Conservation (phyloP, 2,797 vertebrate species). For the Xenops minutus region DNA sequence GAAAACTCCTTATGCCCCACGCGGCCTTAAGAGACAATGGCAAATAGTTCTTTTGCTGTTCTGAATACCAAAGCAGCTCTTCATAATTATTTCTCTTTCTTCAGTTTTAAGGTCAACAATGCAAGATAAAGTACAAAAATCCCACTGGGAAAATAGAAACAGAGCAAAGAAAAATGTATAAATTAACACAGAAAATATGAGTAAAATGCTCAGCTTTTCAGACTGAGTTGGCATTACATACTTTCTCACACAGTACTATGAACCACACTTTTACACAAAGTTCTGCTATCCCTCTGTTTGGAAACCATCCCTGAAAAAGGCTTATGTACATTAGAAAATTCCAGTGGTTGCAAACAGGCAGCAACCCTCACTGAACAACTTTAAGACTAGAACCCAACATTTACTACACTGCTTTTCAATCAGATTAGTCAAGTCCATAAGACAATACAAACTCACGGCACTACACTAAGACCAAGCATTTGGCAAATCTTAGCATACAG, state of each 20-base stretch:
- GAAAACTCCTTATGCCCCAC: background rate
- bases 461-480: background rate
- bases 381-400: background rate
- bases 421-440: background rate
- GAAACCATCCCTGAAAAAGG: background rate
- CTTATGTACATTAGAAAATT: background rate
- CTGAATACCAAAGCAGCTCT: background rate
- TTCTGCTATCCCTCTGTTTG: background rate
- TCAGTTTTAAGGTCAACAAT: background rate
- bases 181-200: background rate
- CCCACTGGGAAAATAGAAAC: background rate
- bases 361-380: background rate
- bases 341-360: background rate
- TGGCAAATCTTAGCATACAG: fast-evolving
- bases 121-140: background rate
- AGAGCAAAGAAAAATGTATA: background rate
- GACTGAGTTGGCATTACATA: background rate
- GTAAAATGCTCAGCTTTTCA: background rate
- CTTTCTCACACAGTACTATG: background rate
- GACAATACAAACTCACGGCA: background rate
- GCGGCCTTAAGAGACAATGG: background rate
- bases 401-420: background rate
- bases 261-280: background rate
- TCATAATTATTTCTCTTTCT: background rate
- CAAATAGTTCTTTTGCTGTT: background rate